A percentile compares a stretch with the other conserved stretches of the same genome.
These are phyloP conservation scores for Harpagoxenus sublaevis DNA, from an alignment of 2,888 invertebrate genomes.

Conservation along the genomic window DNA sequence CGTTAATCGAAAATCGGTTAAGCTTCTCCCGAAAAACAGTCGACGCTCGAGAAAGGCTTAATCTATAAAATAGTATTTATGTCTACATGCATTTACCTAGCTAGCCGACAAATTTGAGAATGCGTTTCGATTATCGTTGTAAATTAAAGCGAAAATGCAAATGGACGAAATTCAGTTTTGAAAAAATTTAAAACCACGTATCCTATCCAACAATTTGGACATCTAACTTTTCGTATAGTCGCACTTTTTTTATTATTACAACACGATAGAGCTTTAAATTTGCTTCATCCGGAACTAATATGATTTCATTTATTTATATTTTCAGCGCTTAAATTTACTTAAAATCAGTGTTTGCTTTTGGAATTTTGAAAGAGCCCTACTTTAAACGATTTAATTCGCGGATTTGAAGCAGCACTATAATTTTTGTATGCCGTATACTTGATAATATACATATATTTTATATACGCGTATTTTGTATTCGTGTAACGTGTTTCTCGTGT, in stretches of 20 bases:
- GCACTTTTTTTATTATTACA: background rate
- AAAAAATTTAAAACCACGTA: background rate
- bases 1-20: background rate
- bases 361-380: background rate
- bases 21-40: background rate
- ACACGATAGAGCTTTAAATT: background rate
- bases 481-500: background rate
- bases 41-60: background rate
- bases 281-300: background rate
- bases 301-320: background rate
- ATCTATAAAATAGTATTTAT: background rate
- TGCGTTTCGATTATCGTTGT: background rate
- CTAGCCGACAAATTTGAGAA: background rate
- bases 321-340: background rate
- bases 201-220: background rate
- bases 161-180: background rate
- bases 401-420: background rate
- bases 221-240: background rate
- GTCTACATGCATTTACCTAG: background rate
- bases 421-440: background rate
- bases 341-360: background rate
- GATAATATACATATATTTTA: background rate
- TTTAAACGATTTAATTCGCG: background rate
- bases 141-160: background rate
- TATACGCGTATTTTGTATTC: background rate